phyloP scores from a whole-genome alignment of 2,113 vertebrate genomes.

The Brachirus orientalis region DNA sequence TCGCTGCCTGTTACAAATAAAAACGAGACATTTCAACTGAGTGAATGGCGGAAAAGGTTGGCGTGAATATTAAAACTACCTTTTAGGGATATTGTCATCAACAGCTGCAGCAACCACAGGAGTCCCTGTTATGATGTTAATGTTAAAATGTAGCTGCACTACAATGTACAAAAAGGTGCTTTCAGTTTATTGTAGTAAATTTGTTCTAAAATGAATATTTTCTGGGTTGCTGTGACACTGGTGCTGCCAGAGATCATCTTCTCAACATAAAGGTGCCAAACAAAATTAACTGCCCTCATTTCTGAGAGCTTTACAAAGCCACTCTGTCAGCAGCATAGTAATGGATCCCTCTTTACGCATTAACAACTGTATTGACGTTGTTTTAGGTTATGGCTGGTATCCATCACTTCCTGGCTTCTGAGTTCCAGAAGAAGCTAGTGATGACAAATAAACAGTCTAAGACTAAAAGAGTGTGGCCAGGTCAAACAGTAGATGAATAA shows the following conservation, averaged over 20 bases:
- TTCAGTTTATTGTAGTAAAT: conserved; percentile 9
- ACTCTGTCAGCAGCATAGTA: conserved; percentile 17
- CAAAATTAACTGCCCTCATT: conserved; percentile 22
- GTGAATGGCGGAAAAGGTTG: neutral
- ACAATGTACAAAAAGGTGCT: conserved; percentile 42
- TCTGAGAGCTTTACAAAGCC: conserved; percentile 31
- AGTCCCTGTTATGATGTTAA: conserved; percentile 46
- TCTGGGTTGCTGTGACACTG: conserved; percentile 18
- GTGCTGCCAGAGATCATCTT: conserved; percentile 17
- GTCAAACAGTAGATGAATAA: neutral
- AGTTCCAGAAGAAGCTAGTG: conserved; percentile 33
- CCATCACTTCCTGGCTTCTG: neutral
- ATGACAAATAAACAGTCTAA: conserved; percentile 4
- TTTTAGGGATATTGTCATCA: conserved; percentile 45
- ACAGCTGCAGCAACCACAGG: conserved; percentile 40
- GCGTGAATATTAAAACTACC: conserved; percentile 49
- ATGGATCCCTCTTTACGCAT: conserved; percentile 13
- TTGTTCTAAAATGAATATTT: conserved; percentile 18
- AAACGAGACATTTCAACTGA: conserved; percentile 41
- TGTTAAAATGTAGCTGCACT: conserved; percentile 70
- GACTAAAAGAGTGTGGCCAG: conserved; percentile 2
- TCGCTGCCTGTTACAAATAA: conserved; percentile 51
- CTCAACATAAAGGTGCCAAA: conserved; percentile 64
- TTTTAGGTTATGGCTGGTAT: conserved; percentile 18
- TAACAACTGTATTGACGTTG: conserved; percentile 19